phyloP scores from a whole-genome alignment of 2,113 vertebrate genomes.

The Seriola quinqueradiata region DNA sequence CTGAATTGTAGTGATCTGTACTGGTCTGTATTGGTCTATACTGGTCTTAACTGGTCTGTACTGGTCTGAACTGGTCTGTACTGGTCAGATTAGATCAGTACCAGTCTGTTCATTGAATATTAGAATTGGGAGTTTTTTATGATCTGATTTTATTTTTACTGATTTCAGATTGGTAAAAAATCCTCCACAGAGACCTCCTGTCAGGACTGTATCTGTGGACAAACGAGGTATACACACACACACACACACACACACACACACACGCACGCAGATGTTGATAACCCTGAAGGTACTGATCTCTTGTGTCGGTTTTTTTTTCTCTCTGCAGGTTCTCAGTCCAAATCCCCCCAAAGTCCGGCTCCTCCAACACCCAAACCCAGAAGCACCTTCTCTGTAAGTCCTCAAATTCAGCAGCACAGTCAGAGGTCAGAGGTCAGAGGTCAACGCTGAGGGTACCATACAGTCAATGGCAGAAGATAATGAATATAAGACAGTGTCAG shows the following conservation, averaged over 20 bases:
- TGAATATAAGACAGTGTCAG: no score
- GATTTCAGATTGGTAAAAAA: constrained; percentile 81
- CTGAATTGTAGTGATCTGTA: background rate
- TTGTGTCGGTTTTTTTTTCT: background rate
- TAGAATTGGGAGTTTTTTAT: no score
- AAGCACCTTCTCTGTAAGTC: constrained; percentile 88
- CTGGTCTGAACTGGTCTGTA: background rate
- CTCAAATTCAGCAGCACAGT: background rate
- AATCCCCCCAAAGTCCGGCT: constrained; percentile 73
- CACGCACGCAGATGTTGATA: no score
- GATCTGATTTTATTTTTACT: constrained; percentile 11
- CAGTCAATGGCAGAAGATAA: no score
- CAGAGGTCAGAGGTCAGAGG: constrained; percentile 12
- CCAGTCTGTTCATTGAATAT: background rate
- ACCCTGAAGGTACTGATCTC: no score
- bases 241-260: background rate
- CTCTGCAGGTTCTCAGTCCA: constrained; percentile 44
- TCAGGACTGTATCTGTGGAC: constrained; percentile 76
- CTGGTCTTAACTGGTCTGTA: background rate
- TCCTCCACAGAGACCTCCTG: constrained; percentile 79
- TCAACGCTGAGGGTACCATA: background rate
- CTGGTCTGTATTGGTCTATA: background rate
- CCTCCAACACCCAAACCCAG: constrained; percentile 94
- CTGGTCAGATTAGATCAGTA: background rate
- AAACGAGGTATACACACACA: constrained; percentile 76